A percentile compares a stretch with the other conserved stretches of the same genome.
Conservation (phyloP, 2,113 vertebrate species). For the Coturnix japonica region DNA sequence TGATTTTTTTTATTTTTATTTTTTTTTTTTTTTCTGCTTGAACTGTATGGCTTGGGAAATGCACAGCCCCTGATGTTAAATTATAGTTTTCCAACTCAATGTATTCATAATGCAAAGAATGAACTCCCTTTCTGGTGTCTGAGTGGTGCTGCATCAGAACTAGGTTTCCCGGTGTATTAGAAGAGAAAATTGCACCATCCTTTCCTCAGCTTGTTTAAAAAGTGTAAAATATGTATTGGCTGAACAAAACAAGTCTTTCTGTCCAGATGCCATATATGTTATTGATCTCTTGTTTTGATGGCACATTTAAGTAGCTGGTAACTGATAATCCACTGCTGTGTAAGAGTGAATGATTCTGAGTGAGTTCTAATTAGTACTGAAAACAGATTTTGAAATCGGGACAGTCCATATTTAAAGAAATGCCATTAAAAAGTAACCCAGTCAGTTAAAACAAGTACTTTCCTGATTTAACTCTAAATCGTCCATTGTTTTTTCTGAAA, state of each 20-base stretch:
- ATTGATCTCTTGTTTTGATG: background rate
- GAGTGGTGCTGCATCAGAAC: background rate
- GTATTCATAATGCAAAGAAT: background rate
- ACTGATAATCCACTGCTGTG: background rate
- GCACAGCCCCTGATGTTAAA: background rate
- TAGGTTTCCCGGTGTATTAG: background rate
- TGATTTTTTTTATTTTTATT: background rate
- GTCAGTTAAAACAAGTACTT: background rate
- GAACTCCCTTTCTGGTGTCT: background rate
- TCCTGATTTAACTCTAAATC: background rate
- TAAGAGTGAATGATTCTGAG: background rate
- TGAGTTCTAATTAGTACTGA: background rate
- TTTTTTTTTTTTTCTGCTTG: background rate
- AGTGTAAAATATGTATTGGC: background rate
- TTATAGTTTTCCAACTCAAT: background rate
- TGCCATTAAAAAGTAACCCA: background rate
- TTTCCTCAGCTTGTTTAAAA: constrained; percentile 25
- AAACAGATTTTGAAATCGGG: background rate
- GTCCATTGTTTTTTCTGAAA: background rate
- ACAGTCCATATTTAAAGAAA: background rate
- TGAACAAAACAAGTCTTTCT: constrained; percentile 20
- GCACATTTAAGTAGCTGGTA: background rate
- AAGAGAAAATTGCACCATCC: background rate
- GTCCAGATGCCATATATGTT: background rate
- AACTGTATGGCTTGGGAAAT: background rate